Percentiles rank a stretch among this genome's conserved stretches.
Evolutionary conservation across 2,113 vertebrate species (phyloP).

Genomic region (Lagenorhynchus albirostris): DNA sequence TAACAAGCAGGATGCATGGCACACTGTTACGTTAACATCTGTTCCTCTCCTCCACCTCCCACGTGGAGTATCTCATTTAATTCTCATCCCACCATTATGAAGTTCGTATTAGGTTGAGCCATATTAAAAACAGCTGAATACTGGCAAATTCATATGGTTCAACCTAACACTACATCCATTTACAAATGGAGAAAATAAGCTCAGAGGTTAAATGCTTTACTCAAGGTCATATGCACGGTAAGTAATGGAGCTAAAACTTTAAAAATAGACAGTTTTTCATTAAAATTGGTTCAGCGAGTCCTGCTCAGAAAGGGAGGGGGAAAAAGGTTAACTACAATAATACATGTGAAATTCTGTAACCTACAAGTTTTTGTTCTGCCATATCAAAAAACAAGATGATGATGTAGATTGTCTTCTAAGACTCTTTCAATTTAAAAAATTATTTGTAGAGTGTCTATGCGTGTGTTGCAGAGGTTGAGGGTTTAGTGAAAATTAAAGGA

Average conservation of each 20-base stretch:
- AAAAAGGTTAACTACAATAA: not conserved
- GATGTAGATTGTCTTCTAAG: not conserved
- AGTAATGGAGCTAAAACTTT: not conserved
- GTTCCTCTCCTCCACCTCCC: not conserved
- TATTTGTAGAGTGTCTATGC: not conserved
- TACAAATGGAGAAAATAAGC: conserved; percentile 2
- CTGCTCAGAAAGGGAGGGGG: not conserved
- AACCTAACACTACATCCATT: not conserved
- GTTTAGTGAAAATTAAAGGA: conserved; percentile 9
- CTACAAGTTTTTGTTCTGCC: conserved; percentile 4
- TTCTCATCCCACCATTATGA: not conserved
- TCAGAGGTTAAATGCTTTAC: not conserved
- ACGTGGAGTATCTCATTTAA: not conserved
- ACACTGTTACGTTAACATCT: not conserved
- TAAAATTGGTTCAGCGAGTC: not conserved
- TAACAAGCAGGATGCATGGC: not conserved
- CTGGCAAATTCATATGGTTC: not conserved
- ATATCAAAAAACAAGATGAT: not conserved
- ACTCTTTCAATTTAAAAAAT: conserved; percentile 11
- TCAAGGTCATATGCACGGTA: not conserved
- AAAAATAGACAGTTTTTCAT: not conserved
- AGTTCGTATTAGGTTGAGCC: not conserved
- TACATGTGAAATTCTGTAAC: not conserved
- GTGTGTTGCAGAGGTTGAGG: not conserved
- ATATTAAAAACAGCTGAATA: not conserved